These are phyloP conservation scores for Acestrorhynchus altus DNA, from an alignment of 2,797 vertebrate species.

Conservation along the genomic window DNA sequence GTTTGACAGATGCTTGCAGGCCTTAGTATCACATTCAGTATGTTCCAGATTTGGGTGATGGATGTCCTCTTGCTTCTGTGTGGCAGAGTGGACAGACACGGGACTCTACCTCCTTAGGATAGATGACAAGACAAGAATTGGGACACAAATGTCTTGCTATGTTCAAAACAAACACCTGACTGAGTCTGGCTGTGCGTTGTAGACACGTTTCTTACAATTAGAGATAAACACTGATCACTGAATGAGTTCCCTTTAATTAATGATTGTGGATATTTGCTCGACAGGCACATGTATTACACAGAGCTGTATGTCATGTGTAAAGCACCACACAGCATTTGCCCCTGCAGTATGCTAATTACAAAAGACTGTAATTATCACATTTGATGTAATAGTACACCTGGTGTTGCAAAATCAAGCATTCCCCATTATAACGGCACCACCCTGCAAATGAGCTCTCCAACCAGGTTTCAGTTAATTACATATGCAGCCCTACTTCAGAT, in stretches of 20 bases:
- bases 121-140: background rate
- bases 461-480: background rate
- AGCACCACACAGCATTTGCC: conserved; percentile 14
- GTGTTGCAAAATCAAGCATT: conserved; percentile 32
- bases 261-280: background rate
- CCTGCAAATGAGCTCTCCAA: conserved; percentile 5
- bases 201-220: background rate
- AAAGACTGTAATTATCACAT: conserved; percentile 30
- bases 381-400: conserved; percentile 21
- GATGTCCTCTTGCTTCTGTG: background rate
- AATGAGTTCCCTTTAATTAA: background rate
- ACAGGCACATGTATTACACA: background rate
- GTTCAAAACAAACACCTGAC: background rate
- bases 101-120: background rate
- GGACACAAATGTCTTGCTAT: background rate
- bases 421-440: background rate
- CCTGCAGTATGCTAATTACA: conserved; percentile 23
- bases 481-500: background rate
- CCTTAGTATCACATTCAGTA: background rate
- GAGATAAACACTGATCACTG: background rate
- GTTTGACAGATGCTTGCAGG: conserved; percentile 1
- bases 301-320: conserved; percentile 17
- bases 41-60: background rate
- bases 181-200: background rate
- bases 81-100: background rate